Evolutionary conservation across 2,888 invertebrate species (phyloP).

Genomic region (Limnephilus auricula): DNA sequence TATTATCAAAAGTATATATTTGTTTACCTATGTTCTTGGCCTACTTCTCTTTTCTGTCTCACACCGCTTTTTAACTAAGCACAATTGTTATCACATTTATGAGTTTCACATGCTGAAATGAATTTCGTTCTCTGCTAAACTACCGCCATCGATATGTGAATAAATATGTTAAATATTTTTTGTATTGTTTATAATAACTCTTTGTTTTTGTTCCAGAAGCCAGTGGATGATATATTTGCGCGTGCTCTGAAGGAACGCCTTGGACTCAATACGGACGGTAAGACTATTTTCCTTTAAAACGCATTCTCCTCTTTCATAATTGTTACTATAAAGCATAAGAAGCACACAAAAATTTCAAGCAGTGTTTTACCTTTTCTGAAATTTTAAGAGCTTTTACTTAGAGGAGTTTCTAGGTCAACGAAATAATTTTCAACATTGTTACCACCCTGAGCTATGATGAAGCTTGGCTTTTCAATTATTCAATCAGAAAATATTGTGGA

Average conservation of each 20-base stretch:
- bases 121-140: not conserved
- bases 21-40: not conserved
- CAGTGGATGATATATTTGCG: slow-evolving; percentile 64
- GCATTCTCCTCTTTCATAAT: not conserved
- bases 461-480: too few species aligned
- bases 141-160: not conserved
- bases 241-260: slow-evolving; percentile 66
- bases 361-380: too few species aligned
- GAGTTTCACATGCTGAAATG: not conserved
- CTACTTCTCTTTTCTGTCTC: not conserved
- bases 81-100: not conserved
- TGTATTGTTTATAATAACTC: not conserved
- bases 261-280: slow-evolving; percentile 66
- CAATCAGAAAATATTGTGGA: too few species aligned
- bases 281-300: not conserved
- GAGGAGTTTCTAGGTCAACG: too few species aligned
- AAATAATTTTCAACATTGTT: too few species aligned
- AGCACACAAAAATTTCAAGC: not conserved
- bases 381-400: too few species aligned
- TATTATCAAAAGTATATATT: not conserved
- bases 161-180: not conserved
- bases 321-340: too few species aligned
- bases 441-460: too few species aligned
- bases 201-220: slow-evolving; percentile 60
- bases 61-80: not conserved